Base-by-base conservation (phyloP, 2,113 vertebrate species). In the Enhydra lutris region DNA sequence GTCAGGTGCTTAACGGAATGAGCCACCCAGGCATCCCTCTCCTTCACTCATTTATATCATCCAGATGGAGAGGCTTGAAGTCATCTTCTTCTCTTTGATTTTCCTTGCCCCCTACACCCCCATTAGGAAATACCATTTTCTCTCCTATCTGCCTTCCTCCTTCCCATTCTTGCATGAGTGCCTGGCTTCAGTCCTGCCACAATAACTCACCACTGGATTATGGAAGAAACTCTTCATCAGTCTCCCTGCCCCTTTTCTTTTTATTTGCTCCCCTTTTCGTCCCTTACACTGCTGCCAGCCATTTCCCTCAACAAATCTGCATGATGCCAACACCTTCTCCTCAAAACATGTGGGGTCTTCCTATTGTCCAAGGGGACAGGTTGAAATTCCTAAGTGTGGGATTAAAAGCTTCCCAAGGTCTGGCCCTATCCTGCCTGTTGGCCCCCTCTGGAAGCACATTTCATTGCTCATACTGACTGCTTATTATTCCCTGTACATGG, bases 401-500 rank as follows among this genome's bases (percentile, higher is more conserved):
- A 31, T 57, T 57, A 15, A 42, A 21, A 23, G 61, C 24, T 0
- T 4, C 18, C 13, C 3, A 14, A 2, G 10, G 7, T 45, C 36
- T 34, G 47, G 6, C 31, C 47, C 47, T 3, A 7, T 29, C 21
- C n/a, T 24, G 5, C 15, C 31, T 7, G 21, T 55, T 3, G 15
- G 3, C 61, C 34, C 34, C 7, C 14, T 65, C 31, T 23, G 36
- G 26, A 83, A 73, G 36, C 63, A 36, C 47, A 78, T 1, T 17
- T 86, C 0, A 17, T 10, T 47, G 14, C 3, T 55, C 39, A 2
- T 6, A 13, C 13, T 50, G 17, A 92, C 31, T 13, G 12, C 21
- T 94, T 94, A 29, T n/a, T 76, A 95, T 79, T 94, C 47, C 26
- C 74, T 42, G 55, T 87, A 69, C 17, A 10, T 3, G 52, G 92